phyloP scores from a whole-genome alignment of 2,797 vertebrate genomes.

The Diglossa cyanea region DNA sequence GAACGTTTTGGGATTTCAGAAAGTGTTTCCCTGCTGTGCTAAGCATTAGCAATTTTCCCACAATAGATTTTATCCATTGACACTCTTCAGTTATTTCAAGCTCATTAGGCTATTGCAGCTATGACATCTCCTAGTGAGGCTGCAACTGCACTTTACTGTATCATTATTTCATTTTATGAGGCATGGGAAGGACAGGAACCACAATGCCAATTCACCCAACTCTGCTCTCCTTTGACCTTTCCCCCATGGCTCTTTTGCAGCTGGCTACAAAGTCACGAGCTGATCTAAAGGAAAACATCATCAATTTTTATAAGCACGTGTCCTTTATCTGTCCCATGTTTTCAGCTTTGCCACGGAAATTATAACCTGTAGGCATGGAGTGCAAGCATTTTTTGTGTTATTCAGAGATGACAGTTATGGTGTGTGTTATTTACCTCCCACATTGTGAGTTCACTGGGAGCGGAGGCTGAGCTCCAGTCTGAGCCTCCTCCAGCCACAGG shows the following conservation, averaged over 20 bases:
- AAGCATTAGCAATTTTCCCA: constrained; percentile 27
- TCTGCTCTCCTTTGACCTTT: not conserved
- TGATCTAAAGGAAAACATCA: not conserved
- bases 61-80: constrained; percentile 30
- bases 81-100: constrained; percentile 27
- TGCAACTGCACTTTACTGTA: not conserved
- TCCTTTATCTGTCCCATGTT: not conserved
- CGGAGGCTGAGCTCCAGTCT: rapidly evolving
- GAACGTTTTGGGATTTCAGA: constrained; percentile 2
- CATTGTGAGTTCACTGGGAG: not conserved
- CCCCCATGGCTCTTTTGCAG: not conserved
- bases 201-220: not conserved
- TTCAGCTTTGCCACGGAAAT: not conserved
- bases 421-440: not conserved
- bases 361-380: not conserved
- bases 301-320: not conserved
- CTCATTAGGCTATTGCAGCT: constrained; percentile 28
- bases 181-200: not conserved
- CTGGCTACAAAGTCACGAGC: not conserved
- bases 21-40: constrained; percentile 20
- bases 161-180: constrained; percentile 38
- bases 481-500: not conserved
- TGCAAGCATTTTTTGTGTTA: not conserved
- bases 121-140: constrained; percentile 2
- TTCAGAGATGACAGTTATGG: not conserved